phyloP scores from a whole-genome alignment of 2,888 invertebrate genomes.

The Megastigmus dorsalis region DNA sequence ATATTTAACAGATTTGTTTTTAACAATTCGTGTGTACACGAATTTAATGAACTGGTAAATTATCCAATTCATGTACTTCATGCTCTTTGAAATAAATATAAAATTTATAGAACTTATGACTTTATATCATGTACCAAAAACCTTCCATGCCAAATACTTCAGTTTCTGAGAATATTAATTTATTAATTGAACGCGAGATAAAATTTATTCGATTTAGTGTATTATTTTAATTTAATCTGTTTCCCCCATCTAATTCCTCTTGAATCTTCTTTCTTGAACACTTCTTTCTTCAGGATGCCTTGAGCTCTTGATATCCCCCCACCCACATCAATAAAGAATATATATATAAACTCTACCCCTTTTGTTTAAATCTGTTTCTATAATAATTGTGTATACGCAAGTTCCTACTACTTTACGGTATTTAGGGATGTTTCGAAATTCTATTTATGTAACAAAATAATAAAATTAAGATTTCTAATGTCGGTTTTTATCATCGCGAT shows the following conservation, averaged over 20 bases:
- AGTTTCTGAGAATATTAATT: constrained; percentile 21
- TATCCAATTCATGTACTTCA: constrained; percentile 13
- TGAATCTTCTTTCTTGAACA: constrained; percentile 74
- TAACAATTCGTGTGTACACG: constrained; percentile 12
- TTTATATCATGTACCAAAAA: constrained; percentile 4
- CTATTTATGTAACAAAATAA: constrained; percentile 30
- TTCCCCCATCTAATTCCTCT: constrained; percentile 71
- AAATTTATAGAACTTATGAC: constrained; percentile 23
- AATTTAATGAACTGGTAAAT: constrained; percentile 16
- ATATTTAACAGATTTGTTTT: constrained; percentile 26
- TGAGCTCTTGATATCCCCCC: constrained; percentile 44
- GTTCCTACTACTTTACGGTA: not conserved
- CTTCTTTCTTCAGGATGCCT: constrained; percentile 72
- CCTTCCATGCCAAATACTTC: constrained; percentile 43
- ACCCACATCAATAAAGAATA: constrained; percentile 39
- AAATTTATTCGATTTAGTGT: constrained; percentile 57
- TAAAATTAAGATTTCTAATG: constrained; percentile 22
- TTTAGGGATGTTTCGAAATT: not conserved
- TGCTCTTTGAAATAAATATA: constrained; percentile 32
- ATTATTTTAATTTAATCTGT: constrained; percentile 12
- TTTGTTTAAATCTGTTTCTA: not conserved
- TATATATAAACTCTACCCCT: constrained; percentile 24
- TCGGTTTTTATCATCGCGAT: constrained; percentile 29
- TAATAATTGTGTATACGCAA: not conserved
- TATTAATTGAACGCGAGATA: constrained; percentile 34